phyloP scores from a whole-genome alignment of 2,888 invertebrate species.

The Hypomecis atomaria region DNA sequence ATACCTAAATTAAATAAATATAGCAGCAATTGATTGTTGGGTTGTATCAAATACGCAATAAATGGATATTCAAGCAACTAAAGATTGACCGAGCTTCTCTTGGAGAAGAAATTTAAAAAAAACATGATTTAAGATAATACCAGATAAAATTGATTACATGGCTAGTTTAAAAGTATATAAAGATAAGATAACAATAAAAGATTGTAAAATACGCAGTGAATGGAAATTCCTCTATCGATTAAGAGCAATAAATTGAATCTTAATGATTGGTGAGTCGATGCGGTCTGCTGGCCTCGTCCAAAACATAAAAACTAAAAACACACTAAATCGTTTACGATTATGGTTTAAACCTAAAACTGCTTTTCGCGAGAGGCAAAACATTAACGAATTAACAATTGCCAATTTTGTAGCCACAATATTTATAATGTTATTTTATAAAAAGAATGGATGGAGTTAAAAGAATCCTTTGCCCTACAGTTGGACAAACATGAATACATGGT shows the following conservation, averaged over 20 bases:
- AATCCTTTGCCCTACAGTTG: no score
- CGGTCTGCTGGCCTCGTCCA: slow-evolving; percentile 15
- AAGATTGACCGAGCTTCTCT: no score
- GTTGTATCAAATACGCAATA: slow-evolving; percentile 1
- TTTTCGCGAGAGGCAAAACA: neutral
- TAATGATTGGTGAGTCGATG: slow-evolving; percentile 19
- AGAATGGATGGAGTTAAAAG: no score
- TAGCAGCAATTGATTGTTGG: neutral
- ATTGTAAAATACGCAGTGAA: slow-evolving; percentile 9
- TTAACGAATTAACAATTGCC: no score
- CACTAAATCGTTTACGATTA: neutral
- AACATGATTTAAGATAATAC: no score
- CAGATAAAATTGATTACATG: no score
- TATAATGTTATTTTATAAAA: no score
- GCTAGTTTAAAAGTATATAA: no score
- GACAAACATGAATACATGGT: no score
- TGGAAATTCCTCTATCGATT: slow-evolving; percentile 14
- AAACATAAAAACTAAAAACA: neutral
- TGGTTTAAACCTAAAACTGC: neutral
- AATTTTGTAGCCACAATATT: no score
- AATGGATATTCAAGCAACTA: slow-evolving; percentile 17
- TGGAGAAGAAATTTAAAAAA: no score
- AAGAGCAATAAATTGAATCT: slow-evolving; percentile 20
- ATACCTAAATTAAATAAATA: no score
- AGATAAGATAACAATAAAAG: neutral